A percentile compares a stretch with the other conserved stretches of the same genome.
phyloP scores from a whole-genome alignment of 2,888 invertebrate species.

The Bombyx huttoni region DNA sequence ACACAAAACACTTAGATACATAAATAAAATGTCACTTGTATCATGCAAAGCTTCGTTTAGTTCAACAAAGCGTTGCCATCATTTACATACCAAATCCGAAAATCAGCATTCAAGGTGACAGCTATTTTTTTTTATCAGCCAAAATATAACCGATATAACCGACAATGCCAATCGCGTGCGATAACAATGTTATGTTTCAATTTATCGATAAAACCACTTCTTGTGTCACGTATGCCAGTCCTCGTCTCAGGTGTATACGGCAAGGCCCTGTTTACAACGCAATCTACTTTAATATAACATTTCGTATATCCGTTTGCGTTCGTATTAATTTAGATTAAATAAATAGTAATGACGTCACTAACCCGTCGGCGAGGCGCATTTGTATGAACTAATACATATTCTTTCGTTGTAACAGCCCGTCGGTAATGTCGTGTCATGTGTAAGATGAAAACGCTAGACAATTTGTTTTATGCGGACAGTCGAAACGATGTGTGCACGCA shows the following conservation, averaged over 20 bases:
- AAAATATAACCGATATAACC: constrained; percentile 35
- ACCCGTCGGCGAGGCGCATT: constrained; percentile 9
- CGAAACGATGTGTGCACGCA: constrained; percentile 23
- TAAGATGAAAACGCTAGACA: constrained; percentile 13
- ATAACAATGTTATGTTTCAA: constrained; percentile 54
- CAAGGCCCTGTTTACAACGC: not conserved
- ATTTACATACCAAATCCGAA: constrained; percentile 6
- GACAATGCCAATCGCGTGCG: constrained; percentile 41
- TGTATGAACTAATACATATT: constrained; percentile 7
- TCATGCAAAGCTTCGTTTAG: too few relatives aligned
- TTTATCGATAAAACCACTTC: constrained; percentile 44
- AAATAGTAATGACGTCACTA: not conserved
- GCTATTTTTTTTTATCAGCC: constrained; percentile 39
- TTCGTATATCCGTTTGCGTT: constrained; percentile 16
- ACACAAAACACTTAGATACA: too few relatives aligned
- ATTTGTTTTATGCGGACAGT: constrained; percentile 16
- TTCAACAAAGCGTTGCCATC: not conserved
- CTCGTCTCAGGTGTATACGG: constrained; percentile 27
- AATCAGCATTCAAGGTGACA: constrained; percentile 47
- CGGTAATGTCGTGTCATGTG: constrained; percentile 19
- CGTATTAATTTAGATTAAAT: constrained; percentile 3
- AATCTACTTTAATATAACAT: constrained; percentile 1
- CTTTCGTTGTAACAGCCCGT: constrained; percentile 12
- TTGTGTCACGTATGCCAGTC: constrained; percentile 64
- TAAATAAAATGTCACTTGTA: too few relatives aligned